A percentile compares a stretch with the other conserved stretches of the same genome.
These are phyloP conservation scores for Amazonetta brasiliensis DNA, from an alignment of 2,797 vertebrate species.

Conservation along the genomic window DNA sequence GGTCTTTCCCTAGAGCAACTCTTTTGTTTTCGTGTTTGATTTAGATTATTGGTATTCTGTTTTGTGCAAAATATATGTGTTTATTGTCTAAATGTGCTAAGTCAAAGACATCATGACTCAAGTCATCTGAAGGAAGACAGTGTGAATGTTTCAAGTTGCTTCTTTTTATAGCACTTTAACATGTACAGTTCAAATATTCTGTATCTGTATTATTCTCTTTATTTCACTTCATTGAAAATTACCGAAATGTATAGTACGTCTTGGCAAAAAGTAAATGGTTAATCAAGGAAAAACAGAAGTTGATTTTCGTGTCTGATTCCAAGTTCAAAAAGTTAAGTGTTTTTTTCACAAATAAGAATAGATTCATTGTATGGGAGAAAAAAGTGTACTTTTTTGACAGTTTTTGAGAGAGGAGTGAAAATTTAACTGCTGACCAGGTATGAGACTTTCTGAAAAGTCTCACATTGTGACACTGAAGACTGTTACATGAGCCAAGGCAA, in stretches of 20 bases:
- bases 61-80: background rate
- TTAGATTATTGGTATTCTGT: background rate
- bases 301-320: background rate
- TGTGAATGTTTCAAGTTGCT: background rate
- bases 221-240: background rate
- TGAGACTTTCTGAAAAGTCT: background rate
- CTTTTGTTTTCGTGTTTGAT: background rate
- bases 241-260: background rate
- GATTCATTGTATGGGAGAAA: background rate
- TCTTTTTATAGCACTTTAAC: background rate
- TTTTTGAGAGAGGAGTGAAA: background rate
- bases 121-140: background rate
- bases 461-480: rapidly evolving
- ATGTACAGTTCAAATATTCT: background rate
- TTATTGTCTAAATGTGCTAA: background rate
- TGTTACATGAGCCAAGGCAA: background rate
- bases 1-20: background rate
- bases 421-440: background rate
- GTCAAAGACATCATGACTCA: background rate
- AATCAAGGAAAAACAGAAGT: background rate
- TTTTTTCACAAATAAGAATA: background rate
- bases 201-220: background rate
- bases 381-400: background rate
- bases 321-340: background rate
- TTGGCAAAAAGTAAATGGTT: background rate